phyloP scores from a whole-genome alignment of 2,113 vertebrate species.

The Piprites chloris region DNA sequence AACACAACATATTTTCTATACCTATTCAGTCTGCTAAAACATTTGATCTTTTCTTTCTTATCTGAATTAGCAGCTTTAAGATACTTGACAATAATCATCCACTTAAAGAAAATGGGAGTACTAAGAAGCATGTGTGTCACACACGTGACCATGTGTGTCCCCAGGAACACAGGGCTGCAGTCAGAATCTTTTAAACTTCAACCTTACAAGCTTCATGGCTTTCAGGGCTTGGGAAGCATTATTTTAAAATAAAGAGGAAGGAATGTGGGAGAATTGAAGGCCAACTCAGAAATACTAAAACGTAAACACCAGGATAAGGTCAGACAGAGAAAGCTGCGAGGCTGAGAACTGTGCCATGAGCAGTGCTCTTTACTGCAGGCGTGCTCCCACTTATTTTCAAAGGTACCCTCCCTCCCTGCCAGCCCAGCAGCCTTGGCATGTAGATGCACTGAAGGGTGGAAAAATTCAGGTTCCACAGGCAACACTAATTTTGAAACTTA shows the following conservation, averaged over 20 bases:
- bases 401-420: neutral
- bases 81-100: neutral
- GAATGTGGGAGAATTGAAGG: neutral
- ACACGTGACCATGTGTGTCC: neutral
- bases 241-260: neutral
- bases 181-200: neutral
- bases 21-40: neutral
- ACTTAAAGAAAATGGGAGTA: accelerated
- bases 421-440: neutral
- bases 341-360: neutral
- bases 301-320: neutral
- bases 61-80: neutral
- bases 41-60: neutral
- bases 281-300: neutral
- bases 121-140: neutral
- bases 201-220: neutral
- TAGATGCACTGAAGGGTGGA: neutral
- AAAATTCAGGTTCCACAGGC: neutral
- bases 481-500: neutral
- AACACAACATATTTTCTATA: neutral
- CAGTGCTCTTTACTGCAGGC: neutral
- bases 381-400: neutral
- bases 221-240: neutral
- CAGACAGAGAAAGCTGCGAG: neutral
- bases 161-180: accelerated